phyloP scores from a whole-genome alignment of 2,888 invertebrate genomes.

The Machimus rusticus region DNA sequence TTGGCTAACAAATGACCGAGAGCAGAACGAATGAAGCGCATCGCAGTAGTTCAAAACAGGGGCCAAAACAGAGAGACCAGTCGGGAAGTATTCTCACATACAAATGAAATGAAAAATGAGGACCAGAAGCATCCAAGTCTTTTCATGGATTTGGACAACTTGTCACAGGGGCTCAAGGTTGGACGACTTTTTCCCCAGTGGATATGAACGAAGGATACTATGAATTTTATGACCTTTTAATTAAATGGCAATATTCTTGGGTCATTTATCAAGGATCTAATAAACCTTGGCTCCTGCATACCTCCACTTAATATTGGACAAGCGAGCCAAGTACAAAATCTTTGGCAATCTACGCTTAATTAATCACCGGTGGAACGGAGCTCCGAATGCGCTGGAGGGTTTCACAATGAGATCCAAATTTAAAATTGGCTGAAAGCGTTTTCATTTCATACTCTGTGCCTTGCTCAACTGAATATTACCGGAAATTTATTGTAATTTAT shows the following conservation, averaged over 20 bases:
- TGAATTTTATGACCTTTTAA: constrained; percentile 11
- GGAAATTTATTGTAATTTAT: background rate
- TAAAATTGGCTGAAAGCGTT: background rate
- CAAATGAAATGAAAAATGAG: constrained; percentile 34
- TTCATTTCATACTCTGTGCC: background rate
- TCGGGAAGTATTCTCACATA: constrained; percentile 1
- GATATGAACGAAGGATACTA: background rate
- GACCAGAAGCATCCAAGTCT: background rate
- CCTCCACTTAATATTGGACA: background rate
- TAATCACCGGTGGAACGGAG: background rate
- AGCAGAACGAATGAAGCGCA: background rate
- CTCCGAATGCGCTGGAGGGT: background rate
- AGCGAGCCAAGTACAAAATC: background rate
- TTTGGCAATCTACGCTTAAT: background rate
- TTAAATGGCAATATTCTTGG: constrained; percentile 2
- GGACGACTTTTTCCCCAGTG: background rate
- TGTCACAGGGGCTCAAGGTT: background rate
- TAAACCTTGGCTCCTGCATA: background rate
- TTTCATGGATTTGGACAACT: background rate
- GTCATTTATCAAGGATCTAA: constrained; percentile 20
- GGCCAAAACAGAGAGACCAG: background rate
- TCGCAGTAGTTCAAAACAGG: background rate
- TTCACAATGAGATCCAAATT: background rate
- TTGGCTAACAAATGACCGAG: constrained; percentile 31
- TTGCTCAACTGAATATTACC: background rate